Conservation (phyloP, 2,797 vertebrate genomes). For the Sylvia borin region DNA sequence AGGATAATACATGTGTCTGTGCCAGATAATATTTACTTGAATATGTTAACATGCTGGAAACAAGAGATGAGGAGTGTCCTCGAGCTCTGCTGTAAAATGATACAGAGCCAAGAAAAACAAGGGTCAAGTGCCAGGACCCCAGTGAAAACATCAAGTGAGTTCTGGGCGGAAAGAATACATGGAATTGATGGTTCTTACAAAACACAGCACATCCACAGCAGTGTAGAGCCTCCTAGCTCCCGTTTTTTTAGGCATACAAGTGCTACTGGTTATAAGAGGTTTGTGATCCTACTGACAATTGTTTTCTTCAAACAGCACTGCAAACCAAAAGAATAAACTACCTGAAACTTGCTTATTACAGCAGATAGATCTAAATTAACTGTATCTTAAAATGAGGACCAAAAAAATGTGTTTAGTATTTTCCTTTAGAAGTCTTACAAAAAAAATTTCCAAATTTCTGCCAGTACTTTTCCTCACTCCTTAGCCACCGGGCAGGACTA, state of each 20-base stretch:
- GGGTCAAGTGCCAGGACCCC: slow-evolving; percentile 52
- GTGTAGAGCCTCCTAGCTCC: not conserved
- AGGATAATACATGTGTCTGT: not conserved
- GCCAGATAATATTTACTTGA: slow-evolving; percentile 43
- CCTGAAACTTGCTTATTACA: not conserved
- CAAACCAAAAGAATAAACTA: not conserved
- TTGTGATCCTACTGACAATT: not conserved
- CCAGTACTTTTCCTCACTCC: not conserved
- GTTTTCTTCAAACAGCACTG: not conserved
- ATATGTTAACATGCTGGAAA: slow-evolving; percentile 49
- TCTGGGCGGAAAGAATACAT: not conserved
- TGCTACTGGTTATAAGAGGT: not conserved
- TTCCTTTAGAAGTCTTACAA: not conserved
- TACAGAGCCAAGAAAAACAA: slow-evolving; percentile 48
- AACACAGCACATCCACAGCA: not conserved
- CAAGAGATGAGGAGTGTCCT: slow-evolving; percentile 20
- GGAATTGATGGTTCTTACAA: not conserved
- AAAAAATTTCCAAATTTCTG: not conserved
- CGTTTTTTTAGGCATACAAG: not conserved
- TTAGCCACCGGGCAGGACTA: not conserved
- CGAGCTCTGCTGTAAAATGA: slow-evolving; percentile 20
- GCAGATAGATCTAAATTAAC: not conserved
- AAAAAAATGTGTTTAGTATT: not conserved
- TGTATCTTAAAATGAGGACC: not conserved
- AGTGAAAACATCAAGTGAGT: not conserved